phyloP scores from a whole-genome alignment of 2,113 vertebrate species.

The Aphyosemion australe region DNA sequence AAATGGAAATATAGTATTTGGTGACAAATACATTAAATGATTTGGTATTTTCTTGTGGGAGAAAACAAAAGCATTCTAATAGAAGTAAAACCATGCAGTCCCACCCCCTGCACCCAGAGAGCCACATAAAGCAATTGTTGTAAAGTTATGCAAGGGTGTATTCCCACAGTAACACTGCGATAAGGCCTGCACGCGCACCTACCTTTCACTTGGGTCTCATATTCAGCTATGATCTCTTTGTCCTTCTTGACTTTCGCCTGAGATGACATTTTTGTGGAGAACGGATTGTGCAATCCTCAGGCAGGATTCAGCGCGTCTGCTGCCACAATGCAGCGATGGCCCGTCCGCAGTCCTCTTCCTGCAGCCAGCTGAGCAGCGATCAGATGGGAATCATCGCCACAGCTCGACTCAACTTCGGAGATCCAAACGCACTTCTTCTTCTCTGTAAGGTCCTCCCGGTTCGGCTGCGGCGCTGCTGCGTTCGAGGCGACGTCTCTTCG shows the following conservation, averaged over 20 bases:
- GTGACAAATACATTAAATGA: not conserved
- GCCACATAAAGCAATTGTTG: slow-evolving; percentile 42
- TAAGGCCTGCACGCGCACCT: slow-evolving; percentile 57
- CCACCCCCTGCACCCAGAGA: slow-evolving; percentile 51
- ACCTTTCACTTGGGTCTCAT: slow-evolving; percentile 97
- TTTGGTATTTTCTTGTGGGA: not conserved
- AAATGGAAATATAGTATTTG: not conserved
- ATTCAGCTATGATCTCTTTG: slow-evolving; percentile 96
- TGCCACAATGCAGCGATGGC: slow-evolving; percentile 47
- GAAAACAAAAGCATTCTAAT: slow-evolving; percentile 3
- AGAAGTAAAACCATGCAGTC: slow-evolving; percentile 25
- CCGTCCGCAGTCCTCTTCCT: slow-evolving; percentile 44
- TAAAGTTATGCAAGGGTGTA: slow-evolving; percentile 71
- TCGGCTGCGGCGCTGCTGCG: slow-evolving; percentile 32
- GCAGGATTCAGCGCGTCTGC: slow-evolving; percentile 42
- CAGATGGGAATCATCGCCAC: slow-evolving; percentile 47
- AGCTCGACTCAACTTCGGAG: slow-evolving; percentile 47
- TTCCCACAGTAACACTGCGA: slow-evolving; percentile 36
- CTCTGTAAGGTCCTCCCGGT: not conserved
- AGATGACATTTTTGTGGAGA: slow-evolving; percentile 85
- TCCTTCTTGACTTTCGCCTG: slow-evolving; percentile 95
- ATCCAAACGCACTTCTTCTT: slow-evolving; percentile 27
- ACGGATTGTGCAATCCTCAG: slow-evolving; percentile 52
- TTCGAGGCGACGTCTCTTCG: slow-evolving; percentile 50
- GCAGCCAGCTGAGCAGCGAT: slow-evolving; percentile 39